Evolutionary conservation across 92 coral and sea anemone genomes (phyloP), one percentile per base, ranked within the genome.

Genomic region (Palythoa caribaeorum): DNA sequence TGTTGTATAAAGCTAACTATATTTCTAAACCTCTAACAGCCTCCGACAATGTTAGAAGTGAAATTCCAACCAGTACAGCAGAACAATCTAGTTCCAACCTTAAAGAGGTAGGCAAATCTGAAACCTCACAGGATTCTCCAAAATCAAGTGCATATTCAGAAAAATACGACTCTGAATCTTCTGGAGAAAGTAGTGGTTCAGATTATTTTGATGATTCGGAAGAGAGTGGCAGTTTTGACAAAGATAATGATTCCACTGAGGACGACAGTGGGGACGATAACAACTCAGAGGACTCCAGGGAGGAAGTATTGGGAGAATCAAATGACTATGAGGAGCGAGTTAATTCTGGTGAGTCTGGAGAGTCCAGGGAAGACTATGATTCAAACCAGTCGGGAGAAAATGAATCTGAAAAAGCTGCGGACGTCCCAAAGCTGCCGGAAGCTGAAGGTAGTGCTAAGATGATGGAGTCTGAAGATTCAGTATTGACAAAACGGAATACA

Each of bases 401-500:
- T 28, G 51, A 6, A 20, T 54, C 69, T 77, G 50, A 28, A 17
- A 19, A 54, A 57, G 9, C 7, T 8, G 17, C 38, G 10, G 59
- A 19, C 38, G 6, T 6, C n/a, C 52, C 7, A 73, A 16, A 39
- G 3, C 48, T 50, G 38, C 79, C 48, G 59, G 79, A 76, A n/a
- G 17, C 17, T 28, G 21, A 77, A 53, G 68, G 68, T 11, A 77
- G 68, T 20, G 50, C 68, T 13, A 93, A 93, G 11, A 84, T 85
- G 1, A 54, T 54, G 9, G 87, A 79, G 5, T 70, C 72, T 3
- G 90, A 80, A 44, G 96, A 90, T 14, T 84, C 85, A 35, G 70
- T 80, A 10, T 81, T 85, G 4, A 50, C 93, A 17, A 88, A 93
- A 77, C 75, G 94, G 48, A 79, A 79, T 79, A 80, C 79, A 19